phyloP scores from a whole-genome alignment of 2,888 invertebrate species.

The Neuroscelio doddi region DNA sequence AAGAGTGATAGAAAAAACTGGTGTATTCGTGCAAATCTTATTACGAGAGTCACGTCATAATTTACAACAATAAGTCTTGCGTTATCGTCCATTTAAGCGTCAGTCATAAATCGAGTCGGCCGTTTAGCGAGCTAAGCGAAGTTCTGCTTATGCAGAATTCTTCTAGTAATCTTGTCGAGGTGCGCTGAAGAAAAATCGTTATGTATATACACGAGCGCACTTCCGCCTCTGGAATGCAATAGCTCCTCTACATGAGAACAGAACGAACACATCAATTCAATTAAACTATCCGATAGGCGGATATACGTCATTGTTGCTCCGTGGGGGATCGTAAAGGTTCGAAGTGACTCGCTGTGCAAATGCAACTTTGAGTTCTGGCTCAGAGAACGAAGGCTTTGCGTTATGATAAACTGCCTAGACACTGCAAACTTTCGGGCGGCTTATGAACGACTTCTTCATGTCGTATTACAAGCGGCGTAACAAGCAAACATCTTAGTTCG shows the following conservation, averaged over 20 bases:
- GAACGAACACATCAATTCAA: conserved; percentile 5
- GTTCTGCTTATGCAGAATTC: conserved; percentile 8
- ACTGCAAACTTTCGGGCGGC: conserved; percentile 1
- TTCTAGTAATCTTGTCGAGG: background rate
- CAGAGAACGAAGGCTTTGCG: background rate
- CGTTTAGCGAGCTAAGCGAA: conserved; percentile 7
- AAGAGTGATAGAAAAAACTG: background rate
- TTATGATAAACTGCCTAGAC: background rate
- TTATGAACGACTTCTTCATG: no score
- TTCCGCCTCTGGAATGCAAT: no score
- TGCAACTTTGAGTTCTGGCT: background rate
- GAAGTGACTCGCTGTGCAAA: background rate
- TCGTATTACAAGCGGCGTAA: no score
- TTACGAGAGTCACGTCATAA: conserved; percentile 10
- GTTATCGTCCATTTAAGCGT: conserved; percentile 9
- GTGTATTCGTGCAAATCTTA: conserved; percentile 2
- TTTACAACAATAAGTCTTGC: conserved; percentile 10
- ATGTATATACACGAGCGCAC: no score
- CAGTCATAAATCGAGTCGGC: conserved; percentile 4
- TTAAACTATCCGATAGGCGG: conserved; percentile 1
- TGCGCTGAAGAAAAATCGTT: background rate
- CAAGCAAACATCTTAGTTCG: no score
- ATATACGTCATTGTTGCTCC: conserved; percentile 5
- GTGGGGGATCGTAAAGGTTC: conserved; percentile 4
- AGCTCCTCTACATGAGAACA: background rate